Conservation (phyloP, 2,888 invertebrate species). For the Nymphalis c-album region DNA sequence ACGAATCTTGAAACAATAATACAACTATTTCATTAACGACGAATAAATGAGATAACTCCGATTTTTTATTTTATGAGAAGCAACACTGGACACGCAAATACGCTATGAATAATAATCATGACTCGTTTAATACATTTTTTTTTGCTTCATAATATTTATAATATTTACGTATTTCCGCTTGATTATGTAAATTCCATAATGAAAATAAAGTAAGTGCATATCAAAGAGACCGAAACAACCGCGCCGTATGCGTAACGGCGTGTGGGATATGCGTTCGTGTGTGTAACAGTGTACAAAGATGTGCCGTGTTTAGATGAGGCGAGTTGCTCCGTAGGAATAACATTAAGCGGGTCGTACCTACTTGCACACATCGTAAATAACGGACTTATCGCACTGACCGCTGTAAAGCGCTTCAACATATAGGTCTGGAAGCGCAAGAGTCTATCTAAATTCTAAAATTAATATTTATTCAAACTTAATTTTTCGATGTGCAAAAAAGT, state of each 20-base stretch:
- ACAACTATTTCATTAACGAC: neutral
- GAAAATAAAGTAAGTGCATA: slow-evolving; percentile 19
- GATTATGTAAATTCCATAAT: slow-evolving; percentile 17
- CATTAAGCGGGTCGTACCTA: slow-evolving; percentile 35
- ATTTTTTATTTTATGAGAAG: neutral
- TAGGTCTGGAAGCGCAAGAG: neutral
- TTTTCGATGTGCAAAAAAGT: neutral
- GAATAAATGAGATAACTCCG: neutral
- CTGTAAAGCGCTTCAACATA: neutral
- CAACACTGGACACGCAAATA: neutral
- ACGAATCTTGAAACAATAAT: neutral
- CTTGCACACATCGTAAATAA: slow-evolving; percentile 36
- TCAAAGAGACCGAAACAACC: slow-evolving; percentile 18
- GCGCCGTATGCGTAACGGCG: slow-evolving; percentile 15
- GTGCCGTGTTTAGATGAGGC: slow-evolving; percentile 25
- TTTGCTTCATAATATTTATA: neutral
- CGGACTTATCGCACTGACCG: slow-evolving; percentile 30
- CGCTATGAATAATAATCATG: neutral
- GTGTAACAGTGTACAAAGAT: slow-evolving; percentile 13
- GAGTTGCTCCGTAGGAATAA: slow-evolving; percentile 32
- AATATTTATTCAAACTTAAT: neutral
- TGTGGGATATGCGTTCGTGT: slow-evolving; percentile 5
- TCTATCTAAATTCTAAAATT: neutral
- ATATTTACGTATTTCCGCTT: neutral
- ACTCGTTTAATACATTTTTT: neutral